phyloP scores from a whole-genome alignment of 2,113 vertebrate genomes.

The Melanocharis versteri region DNA sequence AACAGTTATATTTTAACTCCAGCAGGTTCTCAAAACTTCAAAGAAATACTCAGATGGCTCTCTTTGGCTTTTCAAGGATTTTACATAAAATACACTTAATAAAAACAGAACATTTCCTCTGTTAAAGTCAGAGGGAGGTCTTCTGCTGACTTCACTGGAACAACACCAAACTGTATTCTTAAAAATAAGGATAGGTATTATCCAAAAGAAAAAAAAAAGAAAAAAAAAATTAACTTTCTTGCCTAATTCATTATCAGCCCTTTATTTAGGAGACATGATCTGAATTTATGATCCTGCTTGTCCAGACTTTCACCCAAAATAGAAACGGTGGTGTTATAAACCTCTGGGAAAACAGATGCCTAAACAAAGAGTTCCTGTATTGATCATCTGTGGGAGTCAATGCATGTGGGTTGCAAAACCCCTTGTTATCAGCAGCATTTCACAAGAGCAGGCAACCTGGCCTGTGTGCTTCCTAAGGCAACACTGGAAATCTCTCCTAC shows the following conservation, averaged over 20 bases:
- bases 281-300: background rate
- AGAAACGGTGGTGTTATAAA: background rate
- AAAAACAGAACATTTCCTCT: background rate
- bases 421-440: background rate
- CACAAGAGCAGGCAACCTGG: background rate
- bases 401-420: background rate
- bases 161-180: background rate
- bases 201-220: background rate
- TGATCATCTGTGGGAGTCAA: background rate
- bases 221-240: background rate
- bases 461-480: background rate
- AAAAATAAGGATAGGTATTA: background rate
- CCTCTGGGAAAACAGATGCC: background rate
- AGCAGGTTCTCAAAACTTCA: background rate
- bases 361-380: background rate
- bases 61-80: background rate
- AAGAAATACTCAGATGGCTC: background rate
- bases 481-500: background rate
- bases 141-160: background rate
- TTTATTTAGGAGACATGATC: background rate
- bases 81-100: background rate
- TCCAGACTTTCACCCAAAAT: background rate
- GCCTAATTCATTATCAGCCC: background rate
- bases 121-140: background rate
- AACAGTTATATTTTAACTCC: constrained; percentile 4